A percentile compares a stretch with the other conserved stretches of the same genome.
These are phyloP conservation scores for Alosa alosa DNA, from an alignment of 2,113 vertebrate genomes.

Conservation along the genomic window DNA sequence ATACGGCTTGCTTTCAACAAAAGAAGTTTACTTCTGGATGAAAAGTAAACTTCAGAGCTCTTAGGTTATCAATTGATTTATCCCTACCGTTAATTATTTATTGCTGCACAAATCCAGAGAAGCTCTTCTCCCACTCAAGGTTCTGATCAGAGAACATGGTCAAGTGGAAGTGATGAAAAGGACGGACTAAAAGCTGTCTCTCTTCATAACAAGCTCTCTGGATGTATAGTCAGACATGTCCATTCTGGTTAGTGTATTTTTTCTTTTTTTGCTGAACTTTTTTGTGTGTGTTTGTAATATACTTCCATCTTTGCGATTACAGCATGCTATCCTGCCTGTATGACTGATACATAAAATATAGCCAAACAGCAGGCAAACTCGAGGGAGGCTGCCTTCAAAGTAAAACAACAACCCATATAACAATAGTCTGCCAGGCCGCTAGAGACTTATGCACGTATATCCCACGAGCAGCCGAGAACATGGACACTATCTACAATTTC, in stretches of 20 bases:
- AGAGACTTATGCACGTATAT: not conserved
- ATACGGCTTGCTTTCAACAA: slow-evolving; percentile 23
- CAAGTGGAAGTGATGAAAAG: slow-evolving; percentile 70
- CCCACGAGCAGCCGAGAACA: not conserved
- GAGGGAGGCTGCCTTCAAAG: slow-evolving; percentile 64
- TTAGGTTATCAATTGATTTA: slow-evolving; percentile 61
- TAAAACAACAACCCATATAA: slow-evolving; percentile 49
- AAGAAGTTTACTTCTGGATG: slow-evolving; percentile 43
- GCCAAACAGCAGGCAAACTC: slow-evolving; percentile 65
- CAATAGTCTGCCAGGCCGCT: not conserved
- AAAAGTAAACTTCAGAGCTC: slow-evolving; percentile 53
- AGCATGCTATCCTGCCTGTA: slow-evolving; percentile 63
- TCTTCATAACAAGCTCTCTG: slow-evolving; percentile 67
- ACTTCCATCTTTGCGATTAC: slow-evolving; percentile 64
- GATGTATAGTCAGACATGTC: slow-evolving; percentile 66
- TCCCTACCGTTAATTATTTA: slow-evolving; percentile 61
- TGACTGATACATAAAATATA: slow-evolving; percentile 75
- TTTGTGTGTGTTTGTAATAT: slow-evolving; percentile 45
- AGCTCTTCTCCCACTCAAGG: slow-evolving; percentile 32
- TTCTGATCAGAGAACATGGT: slow-evolving; percentile 67
- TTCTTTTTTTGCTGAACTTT: slow-evolving; percentile 39
- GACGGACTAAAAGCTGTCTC: slow-evolving; percentile 72
- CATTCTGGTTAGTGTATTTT: slow-evolving; percentile 69
- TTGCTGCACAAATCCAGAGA: slow-evolving; percentile 26
- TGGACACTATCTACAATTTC: not conserved